These are phyloP conservation scores for Heloderma charlesbogerti DNA, from an alignment of 2,113 vertebrate species.

Conservation along the genomic window DNA sequence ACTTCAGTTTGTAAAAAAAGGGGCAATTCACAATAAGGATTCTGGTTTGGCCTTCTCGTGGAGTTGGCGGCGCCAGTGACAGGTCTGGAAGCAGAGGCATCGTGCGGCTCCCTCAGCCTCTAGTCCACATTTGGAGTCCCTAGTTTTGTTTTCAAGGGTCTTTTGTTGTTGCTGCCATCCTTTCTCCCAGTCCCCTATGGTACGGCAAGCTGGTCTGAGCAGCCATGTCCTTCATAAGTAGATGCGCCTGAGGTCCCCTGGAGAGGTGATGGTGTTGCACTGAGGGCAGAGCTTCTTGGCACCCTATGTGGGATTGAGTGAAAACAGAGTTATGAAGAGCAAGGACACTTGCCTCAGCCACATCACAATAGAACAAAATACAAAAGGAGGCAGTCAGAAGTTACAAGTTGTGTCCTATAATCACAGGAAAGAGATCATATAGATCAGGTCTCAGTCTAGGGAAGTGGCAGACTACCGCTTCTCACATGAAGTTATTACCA, in stretches of 20 bases:
- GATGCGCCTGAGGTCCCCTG: conserved; percentile 96
- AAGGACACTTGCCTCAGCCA: background rate
- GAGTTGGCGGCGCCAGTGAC: conserved; percentile 52
- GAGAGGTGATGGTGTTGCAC: conserved; percentile 99
- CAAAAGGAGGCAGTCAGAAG: background rate
- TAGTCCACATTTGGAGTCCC: conserved; percentile 64
- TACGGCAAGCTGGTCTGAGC: conserved; percentile 55
- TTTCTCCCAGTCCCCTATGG: conserved; percentile 52
- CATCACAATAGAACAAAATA: background rate
- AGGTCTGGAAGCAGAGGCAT: conserved; percentile 57
- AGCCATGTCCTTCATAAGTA: conserved; percentile 91
- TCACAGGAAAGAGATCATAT: background rate
- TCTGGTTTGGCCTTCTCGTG: conserved; percentile 55
- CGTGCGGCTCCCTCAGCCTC: conserved; percentile 62
- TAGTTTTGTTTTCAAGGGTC: conserved; percentile 65
- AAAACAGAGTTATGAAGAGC: background rate
- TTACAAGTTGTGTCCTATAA: background rate
- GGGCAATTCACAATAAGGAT: conserved; percentile 65
- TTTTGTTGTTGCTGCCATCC: conserved; percentile 56
- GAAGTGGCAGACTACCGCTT: background rate
- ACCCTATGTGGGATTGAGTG: conserved; percentile 79
- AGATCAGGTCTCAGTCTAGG: background rate
- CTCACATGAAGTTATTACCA: background rate
- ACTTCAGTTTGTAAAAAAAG: conserved; percentile 69
- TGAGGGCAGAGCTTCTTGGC: conserved; percentile 99